Percentiles rank a stretch among this genome's conserved stretches.
Conservation (phyloP, 2,113 vertebrate genomes). For the Gambusia affinis region DNA sequence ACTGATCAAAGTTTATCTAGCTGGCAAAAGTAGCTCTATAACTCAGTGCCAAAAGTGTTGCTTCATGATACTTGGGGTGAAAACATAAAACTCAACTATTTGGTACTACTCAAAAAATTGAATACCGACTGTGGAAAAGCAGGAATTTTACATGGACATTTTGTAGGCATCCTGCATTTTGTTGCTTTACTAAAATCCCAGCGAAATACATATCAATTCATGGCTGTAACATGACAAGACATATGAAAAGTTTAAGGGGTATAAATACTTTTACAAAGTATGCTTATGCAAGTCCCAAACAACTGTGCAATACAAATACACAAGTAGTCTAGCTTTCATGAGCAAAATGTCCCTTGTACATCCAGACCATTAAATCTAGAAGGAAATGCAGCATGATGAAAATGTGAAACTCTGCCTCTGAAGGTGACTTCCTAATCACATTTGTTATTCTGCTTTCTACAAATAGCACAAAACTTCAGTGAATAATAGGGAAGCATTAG, state of each 20-base stretch:
- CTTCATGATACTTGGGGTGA: no score
- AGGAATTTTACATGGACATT: background rate
- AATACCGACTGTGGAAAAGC: no score
- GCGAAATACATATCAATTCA: background rate
- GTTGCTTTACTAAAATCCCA: background rate
- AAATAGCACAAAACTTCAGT: background rate
- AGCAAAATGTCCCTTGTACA: background rate
- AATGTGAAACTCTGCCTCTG: background rate
- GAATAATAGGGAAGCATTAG: background rate
- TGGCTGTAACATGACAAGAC: background rate
- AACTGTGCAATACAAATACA: slow-evolving; percentile 27
- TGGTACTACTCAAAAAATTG: background rate
- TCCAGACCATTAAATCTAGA: slow-evolving; percentile 12
- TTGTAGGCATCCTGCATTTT: background rate
- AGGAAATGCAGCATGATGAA: slow-evolving; percentile 7
- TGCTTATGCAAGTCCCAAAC: background rate
- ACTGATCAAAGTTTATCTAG: no score
- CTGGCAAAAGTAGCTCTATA: no score
- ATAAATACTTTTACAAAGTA: background rate
- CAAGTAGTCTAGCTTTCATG: slow-evolving; percentile 36
- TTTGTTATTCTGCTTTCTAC: slow-evolving; percentile 18
- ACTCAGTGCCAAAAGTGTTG: no score
- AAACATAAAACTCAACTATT: no score
- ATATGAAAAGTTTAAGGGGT: background rate
- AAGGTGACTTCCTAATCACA: background rate